Evolutionary conservation across 2,113 vertebrate genomes (phyloP).

Genomic region (Chamaea fasciata): DNA sequence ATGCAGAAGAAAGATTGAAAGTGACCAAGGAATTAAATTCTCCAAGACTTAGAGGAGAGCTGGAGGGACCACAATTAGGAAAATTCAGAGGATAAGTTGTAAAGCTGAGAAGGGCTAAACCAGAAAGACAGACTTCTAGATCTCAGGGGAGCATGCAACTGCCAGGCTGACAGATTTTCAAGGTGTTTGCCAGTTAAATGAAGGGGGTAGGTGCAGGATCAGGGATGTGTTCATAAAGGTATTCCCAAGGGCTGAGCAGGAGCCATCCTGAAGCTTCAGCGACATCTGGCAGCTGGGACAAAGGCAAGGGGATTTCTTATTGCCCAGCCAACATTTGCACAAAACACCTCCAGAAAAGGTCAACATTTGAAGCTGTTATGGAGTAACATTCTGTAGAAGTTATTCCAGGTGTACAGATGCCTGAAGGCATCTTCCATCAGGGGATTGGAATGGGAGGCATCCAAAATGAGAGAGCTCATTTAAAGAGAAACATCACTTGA

Average conservation of each 20-base stretch:
- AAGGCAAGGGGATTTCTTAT: constrained; percentile 43
- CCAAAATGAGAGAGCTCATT: constrained; percentile 35
- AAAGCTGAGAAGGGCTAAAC: background rate
- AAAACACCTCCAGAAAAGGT: constrained; percentile 46
- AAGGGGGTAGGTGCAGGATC: background rate
- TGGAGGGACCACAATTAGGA: background rate
- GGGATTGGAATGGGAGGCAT: background rate
- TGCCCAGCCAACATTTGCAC: constrained; percentile 37
- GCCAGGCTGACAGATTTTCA: background rate
- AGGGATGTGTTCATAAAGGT: background rate
- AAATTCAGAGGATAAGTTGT: background rate
- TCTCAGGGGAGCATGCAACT: background rate
- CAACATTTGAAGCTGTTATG: constrained; percentile 60
- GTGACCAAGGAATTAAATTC: background rate
- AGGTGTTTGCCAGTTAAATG: background rate
- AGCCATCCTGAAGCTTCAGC: constrained; percentile 26
- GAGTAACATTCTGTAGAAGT: constrained; percentile 42
- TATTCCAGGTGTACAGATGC: constrained; percentile 30
- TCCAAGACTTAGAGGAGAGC: background rate
- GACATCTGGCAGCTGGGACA: background rate
- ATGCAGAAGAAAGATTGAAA: background rate
- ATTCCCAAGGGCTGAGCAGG: background rate
- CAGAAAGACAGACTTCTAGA: background rate
- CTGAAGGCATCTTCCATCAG: constrained; percentile 45
- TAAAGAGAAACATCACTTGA: background rate